These are phyloP conservation scores for Perizoma flavofasciatum DNA, from an alignment of 2,888 invertebrate species.

Conservation along the genomic window DNA sequence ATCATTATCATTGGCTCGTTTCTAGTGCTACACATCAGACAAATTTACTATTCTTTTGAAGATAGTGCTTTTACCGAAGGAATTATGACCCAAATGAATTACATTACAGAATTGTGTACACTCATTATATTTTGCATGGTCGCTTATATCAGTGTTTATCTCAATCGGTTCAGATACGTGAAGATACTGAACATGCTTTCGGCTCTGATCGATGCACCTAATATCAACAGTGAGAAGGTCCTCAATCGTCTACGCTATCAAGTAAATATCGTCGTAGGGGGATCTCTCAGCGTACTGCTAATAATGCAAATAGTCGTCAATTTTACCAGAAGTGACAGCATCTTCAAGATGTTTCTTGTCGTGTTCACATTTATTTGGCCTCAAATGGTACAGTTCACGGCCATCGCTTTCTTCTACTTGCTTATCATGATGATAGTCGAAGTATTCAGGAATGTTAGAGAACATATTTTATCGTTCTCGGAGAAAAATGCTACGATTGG, in stretches of 20 bases:
- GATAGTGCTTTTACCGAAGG: slow-evolving; percentile 51
- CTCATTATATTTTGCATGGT: slow-evolving; percentile 49
- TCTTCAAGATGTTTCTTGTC: slow-evolving; percentile 64
- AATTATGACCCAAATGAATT: slow-evolving; percentile 63
- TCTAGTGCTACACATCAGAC: slow-evolving; percentile 51
- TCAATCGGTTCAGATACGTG: slow-evolving; percentile 55
- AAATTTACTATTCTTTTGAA: slow-evolving; percentile 48
- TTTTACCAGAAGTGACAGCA: slow-evolving; percentile 52
- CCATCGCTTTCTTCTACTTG: slow-evolving; percentile 56
- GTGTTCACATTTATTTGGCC: slow-evolving; percentile 58
- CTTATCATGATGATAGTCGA: slow-evolving; percentile 55
- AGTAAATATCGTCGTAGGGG: slow-evolving; percentile 45
- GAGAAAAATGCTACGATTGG: slow-evolving; percentile 37
- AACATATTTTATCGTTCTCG: slow-evolving; percentile 39
- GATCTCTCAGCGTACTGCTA: slow-evolving; percentile 41
- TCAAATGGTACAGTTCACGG: slow-evolving; percentile 63
- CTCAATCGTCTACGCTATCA: slow-evolving; percentile 48
- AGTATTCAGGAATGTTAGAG: slow-evolving; percentile 53
- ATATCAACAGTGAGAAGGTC: slow-evolving; percentile 41
- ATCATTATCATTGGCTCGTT: slow-evolving; percentile 51
- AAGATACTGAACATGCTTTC: slow-evolving; percentile 58
- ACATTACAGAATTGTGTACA: slow-evolving; percentile 56
- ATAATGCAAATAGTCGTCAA: slow-evolving; percentile 55
- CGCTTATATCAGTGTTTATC: slow-evolving; percentile 55
- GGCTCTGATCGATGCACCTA: slow-evolving; percentile 47